Percentiles rank a stretch among this genome's conserved stretches.
Conservation (phyloP, 1,140 invertebrate genomes). For the Branchinecta lindahli region DNA sequence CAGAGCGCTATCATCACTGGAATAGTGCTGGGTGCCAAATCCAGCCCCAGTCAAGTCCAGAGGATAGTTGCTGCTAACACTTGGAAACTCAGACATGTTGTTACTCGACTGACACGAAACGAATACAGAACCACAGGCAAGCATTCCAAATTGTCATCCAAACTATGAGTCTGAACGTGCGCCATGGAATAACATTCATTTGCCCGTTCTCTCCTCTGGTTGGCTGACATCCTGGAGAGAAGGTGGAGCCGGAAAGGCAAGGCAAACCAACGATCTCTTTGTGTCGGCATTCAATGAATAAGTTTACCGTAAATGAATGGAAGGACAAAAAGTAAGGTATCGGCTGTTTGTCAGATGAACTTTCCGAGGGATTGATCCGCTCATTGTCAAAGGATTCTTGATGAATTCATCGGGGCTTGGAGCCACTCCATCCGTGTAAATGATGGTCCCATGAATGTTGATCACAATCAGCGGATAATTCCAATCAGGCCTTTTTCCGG, state of each 20-base stretch:
- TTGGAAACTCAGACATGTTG: conserved; percentile 3
- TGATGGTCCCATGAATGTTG: background rate
- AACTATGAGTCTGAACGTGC: conserved; percentile 1
- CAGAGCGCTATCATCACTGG: background rate
- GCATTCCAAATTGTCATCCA: background rate
- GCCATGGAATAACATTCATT: conserved; percentile 3
- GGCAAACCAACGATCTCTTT: background rate
- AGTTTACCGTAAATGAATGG: background rate
- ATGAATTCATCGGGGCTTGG: conserved; percentile 3
- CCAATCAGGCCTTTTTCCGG: no score
- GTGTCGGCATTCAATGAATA: background rate
- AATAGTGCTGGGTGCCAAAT: background rate
- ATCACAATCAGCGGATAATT: no score
- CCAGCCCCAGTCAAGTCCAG: background rate
- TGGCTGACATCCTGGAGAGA: background rate
- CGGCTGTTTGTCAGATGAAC: background rate
- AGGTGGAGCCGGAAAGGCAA: background rate
- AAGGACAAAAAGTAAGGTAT: background rate
- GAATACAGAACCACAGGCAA: background rate
- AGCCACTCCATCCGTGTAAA: conserved; percentile 7
- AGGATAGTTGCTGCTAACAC: conserved; percentile 2
- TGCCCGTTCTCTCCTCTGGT: background rate
- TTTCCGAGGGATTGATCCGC: background rate
- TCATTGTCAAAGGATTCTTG: background rate
- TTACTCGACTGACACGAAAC: background rate